A percentile compares a stretch with the other conserved stretches of the same genome.
These are phyloP conservation scores for Parthenolecanium corni DNA, from an alignment of 2,888 invertebrate genomes.

Conservation along the genomic window DNA sequence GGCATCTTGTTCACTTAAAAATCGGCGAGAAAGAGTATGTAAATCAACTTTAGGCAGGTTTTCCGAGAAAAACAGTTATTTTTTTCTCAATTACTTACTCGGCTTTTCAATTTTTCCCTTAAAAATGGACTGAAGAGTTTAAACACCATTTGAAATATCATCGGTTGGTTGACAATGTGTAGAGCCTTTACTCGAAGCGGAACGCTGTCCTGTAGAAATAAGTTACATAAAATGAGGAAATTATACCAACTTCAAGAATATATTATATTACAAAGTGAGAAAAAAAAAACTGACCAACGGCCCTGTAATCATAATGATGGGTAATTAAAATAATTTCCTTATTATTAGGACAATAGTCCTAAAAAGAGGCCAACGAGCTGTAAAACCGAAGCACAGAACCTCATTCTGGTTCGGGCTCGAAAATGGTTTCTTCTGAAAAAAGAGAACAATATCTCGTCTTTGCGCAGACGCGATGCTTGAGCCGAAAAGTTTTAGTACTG, in stretches of 20 bases:
- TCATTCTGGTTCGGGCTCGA: no score
- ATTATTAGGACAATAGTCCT: no score
- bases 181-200: constrained; percentile 73
- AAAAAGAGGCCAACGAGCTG: no score
- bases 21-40: no score
- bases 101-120: constrained; percentile 64
- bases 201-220: constrained; percentile 56
- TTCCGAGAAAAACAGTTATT: no score
- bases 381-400: no score
- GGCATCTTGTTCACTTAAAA: no score
- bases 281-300: background rate
- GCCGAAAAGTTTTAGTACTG: no score
- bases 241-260: background rate
- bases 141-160: constrained; percentile 73
- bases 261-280: background rate
- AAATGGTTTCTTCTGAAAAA: no score
- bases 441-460: background rate
- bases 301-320: no score
- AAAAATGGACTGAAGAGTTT: constrained; percentile 80
- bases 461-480: background rate
- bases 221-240: constrained; percentile 30
- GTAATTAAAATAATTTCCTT: no score
- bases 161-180: constrained; percentile 78
- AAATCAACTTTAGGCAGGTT: no score
- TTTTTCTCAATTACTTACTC: constrained; percentile 43